Evolutionary conservation across 2,797 vertebrate genomes (phyloP), one percentile per base, ranked within the genome.

Genomic region (Thalassophryne amazonica): DNA sequence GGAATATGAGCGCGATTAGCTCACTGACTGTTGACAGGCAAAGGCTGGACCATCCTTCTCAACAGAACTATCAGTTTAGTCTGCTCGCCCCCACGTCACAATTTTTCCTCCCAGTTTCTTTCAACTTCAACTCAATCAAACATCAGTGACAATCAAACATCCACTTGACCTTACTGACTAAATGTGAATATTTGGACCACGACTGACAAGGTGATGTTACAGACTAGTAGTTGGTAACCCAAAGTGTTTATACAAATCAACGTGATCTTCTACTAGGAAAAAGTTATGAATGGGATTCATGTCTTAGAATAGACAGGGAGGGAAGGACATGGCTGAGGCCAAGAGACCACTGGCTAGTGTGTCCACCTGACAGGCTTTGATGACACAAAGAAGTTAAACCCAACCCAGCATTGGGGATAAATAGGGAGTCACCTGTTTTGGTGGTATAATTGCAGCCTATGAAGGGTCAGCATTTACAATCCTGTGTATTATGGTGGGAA

Each of bases 401-500:
- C 79, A 86, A 86, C 56, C 80, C 84, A 78, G 68, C 66, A 68
- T 73, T 45, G 68, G 63, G 74, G 75, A 80, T 76, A 81, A 87
- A 86, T 76, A 79, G 59, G 80, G 80, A 86, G 81, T 91, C 88
- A 91, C 83, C 92, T 89, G 87, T 83, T 89, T 73, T 85, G 73
- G 84, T 89, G 84, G 81, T 73, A 85, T 88, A 91, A 91, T 87
- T 87, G 79, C 46, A 35, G 76, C 69, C 85, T 89, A 87, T 89
- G 89, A 89, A 84, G 75, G 80, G 74, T 81, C 85, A 67, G 54
- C 83, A 53, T 81, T 73, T 81, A 92, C 86, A 93, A 91, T 89
- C 86, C 88, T 85, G 80, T 80, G 86, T 86, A 90, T 93, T 92
- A 88, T 89, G 91, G 91, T 94, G 91, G 89, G 92, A 93, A 94